These are phyloP conservation scores for Trididemnum clinides DNA, from an alignment of 23 tunicate genomes.

Conservation along the genomic window DNA sequence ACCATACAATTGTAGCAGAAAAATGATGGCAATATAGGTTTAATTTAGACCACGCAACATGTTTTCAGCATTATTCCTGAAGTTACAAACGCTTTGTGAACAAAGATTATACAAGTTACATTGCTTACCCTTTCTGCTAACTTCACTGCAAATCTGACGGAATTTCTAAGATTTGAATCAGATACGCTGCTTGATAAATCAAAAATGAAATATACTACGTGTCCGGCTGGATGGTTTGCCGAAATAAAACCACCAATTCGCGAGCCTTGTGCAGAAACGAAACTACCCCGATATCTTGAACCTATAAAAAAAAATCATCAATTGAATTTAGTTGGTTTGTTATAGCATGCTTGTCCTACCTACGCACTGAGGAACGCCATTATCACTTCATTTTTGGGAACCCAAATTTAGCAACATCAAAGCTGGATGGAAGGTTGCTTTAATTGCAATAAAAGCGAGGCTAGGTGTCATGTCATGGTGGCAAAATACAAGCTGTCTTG, in stretches of 20 bases:
- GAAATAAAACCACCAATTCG: slow-evolving; percentile 44
- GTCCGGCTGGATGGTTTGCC: slow-evolving; percentile 12
- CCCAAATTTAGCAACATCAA: too few species aligned
- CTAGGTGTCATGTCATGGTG: too few species aligned
- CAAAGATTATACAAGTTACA: too few species aligned
- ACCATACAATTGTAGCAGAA: too few species aligned
- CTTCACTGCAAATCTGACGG: slow-evolving; percentile 43
- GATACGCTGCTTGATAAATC: slow-evolving; percentile 67
- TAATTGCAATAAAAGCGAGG: too few species aligned
- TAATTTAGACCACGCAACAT: too few species aligned
- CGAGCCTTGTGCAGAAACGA: slow-evolving; percentile 31
- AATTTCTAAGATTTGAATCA: slow-evolving; percentile 10
- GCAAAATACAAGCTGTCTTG: too few species aligned
- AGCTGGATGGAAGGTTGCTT: too few species aligned
- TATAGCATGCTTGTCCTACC: too few species aligned
- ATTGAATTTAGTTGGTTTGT: not conserved
- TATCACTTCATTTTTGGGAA: slow-evolving; percentile 59
- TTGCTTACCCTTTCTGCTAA: slow-evolving; percentile 69
- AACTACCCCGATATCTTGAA: slow-evolving; percentile 55
- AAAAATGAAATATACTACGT: slow-evolving; percentile 69
- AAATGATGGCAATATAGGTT: too few species aligned
- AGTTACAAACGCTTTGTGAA: too few species aligned
- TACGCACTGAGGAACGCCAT: slow-evolving; percentile 53
- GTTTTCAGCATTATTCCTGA: too few species aligned
- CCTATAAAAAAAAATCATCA: slow-evolving; percentile 23